phyloP scores from a whole-genome alignment of 2,113 vertebrate species.

The Cromileptes altivelis region DNA sequence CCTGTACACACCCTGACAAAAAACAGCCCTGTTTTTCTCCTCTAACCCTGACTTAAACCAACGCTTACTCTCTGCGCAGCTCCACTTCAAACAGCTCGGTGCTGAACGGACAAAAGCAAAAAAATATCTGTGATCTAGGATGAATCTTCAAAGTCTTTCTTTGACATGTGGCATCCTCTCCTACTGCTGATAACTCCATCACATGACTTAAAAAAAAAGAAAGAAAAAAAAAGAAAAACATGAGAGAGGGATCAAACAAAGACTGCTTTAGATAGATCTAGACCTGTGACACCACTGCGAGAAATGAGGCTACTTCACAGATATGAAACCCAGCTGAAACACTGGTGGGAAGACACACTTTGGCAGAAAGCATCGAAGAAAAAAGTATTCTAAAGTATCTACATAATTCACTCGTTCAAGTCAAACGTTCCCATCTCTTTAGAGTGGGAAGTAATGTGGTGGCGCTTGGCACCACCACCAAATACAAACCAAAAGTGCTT shows the following conservation, averaged over 20 bases:
- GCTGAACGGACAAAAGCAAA: slow-evolving; percentile 36
- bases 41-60: slow-evolving; percentile 47
- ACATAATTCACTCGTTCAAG: slow-evolving; percentile 66
- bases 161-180: slow-evolving; percentile 31
- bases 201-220: neutral
- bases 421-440: slow-evolving; percentile 56
- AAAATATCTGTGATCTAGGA: slow-evolving; percentile 27
- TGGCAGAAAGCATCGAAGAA: slow-evolving; percentile 73
- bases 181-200: slow-evolving; percentile 24
- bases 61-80: slow-evolving; percentile 5
- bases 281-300: slow-evolving; percentile 33
- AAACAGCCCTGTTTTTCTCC: slow-evolving; percentile 42
- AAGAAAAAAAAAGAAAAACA: neutral
- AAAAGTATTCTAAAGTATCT: slow-evolving; percentile 51
- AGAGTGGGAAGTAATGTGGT: slow-evolving; percentile 41
- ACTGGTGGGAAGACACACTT: slow-evolving; percentile 78
- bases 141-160: slow-evolving; percentile 50
- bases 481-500: slow-evolving; percentile 69
- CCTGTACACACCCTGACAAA: slow-evolving; percentile 44
- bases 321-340: slow-evolving; percentile 60
- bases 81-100: slow-evolving; percentile 58
- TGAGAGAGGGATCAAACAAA: slow-evolving; percentile 39
- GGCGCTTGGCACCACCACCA: slow-evolving; percentile 19
- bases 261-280: slow-evolving; percentile 38
- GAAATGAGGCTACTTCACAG: slow-evolving; percentile 60